Evolutionary conservation across 2,113 vertebrate genomes (phyloP).

Genomic region (Vombatus ursinus): DNA sequence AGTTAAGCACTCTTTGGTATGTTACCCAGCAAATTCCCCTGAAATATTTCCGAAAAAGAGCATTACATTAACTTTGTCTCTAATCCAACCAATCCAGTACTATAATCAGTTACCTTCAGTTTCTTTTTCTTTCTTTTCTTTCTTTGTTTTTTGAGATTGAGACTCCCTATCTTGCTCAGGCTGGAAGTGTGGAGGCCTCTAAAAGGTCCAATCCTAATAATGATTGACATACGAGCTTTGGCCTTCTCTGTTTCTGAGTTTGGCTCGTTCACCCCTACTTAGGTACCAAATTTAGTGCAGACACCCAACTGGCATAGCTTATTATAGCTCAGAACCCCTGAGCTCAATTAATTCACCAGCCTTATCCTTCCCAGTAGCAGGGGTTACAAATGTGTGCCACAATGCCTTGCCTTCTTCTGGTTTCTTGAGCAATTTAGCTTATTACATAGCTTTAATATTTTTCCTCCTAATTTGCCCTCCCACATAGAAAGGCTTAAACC

Average conservation of each 20-base stretch:
- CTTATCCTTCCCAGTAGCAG: not conserved
- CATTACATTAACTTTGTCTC: not conserved
- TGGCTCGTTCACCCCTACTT: too few relatives aligned
- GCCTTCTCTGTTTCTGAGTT: not conserved
- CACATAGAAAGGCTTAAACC: not conserved
- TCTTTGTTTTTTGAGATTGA: too few relatives aligned
- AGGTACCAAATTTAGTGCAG: not conserved
- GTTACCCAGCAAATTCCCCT: not conserved
- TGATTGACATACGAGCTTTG: not conserved
- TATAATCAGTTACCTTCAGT: not conserved
- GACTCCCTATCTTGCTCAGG: not conserved
- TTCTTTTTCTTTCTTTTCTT: not conserved
- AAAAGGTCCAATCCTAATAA: too few relatives aligned
- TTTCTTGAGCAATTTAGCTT: not conserved
- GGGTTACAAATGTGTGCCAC: not conserved
- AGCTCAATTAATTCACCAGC: not conserved
- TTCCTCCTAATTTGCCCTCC: not conserved
- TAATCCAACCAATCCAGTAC: not conserved
- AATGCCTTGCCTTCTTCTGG: not conserved
- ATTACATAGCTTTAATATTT: not conserved
- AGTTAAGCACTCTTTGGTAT: fast-evolving
- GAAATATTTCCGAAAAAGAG: not conserved
- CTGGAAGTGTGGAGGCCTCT: not conserved
- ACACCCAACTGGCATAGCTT: not conserved
- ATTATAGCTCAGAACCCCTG: not conserved